phyloP scores from a whole-genome alignment of 2,888 invertebrate species.

The Fragum sueziense region DNA sequence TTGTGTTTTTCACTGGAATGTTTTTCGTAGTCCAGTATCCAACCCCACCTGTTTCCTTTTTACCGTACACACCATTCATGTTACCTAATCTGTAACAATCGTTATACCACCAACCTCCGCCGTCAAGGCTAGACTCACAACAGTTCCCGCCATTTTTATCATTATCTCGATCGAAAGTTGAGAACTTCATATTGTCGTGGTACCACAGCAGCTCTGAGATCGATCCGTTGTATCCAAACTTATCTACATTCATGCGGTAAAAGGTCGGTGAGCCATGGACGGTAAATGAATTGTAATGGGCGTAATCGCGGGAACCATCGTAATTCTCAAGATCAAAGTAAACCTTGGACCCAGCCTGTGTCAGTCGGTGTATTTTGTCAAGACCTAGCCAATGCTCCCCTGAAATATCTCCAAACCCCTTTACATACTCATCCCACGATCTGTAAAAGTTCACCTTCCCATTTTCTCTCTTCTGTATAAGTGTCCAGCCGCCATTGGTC shows the following conservation, averaged over 20 bases:
- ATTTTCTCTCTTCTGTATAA: slow-evolving; percentile 38
- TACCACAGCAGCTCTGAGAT: slow-evolving; percentile 26
- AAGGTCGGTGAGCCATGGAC: slow-evolving; percentile 44
- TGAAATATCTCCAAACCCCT: slow-evolving; percentile 41
- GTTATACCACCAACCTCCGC: slow-evolving; percentile 50
- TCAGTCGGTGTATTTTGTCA: slow-evolving; percentile 48
- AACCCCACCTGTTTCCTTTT: slow-evolving; percentile 25
- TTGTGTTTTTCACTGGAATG: not conserved
- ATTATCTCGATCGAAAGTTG: slow-evolving; percentile 48
- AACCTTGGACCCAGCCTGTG: slow-evolving; percentile 35
- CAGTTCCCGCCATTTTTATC: slow-evolving; percentile 7
- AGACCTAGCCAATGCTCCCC: slow-evolving; percentile 47
- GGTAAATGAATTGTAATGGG: slow-evolving; percentile 43
- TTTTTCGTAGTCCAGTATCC: slow-evolving; percentile 27
- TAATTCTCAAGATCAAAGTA: slow-evolving; percentile 42
- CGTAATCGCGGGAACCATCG: slow-evolving; percentile 32
- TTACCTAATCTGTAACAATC: slow-evolving; percentile 37
- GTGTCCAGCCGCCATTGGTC: slow-evolving; percentile 41
- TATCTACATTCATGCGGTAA: slow-evolving; percentile 48
- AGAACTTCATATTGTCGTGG: slow-evolving; percentile 49
- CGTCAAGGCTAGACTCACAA: slow-evolving; percentile 4
- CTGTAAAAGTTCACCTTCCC: slow-evolving; percentile 40
- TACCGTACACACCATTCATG: slow-evolving; percentile 39
- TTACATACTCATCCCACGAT: slow-evolving; percentile 45
- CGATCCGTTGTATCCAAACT: slow-evolving; percentile 82